Evolutionary conservation across 2,113 vertebrate genomes (phyloP), one percentile per base, ranked within the genome.

Genomic region (Ibidorhyncha struthersii): DNA sequence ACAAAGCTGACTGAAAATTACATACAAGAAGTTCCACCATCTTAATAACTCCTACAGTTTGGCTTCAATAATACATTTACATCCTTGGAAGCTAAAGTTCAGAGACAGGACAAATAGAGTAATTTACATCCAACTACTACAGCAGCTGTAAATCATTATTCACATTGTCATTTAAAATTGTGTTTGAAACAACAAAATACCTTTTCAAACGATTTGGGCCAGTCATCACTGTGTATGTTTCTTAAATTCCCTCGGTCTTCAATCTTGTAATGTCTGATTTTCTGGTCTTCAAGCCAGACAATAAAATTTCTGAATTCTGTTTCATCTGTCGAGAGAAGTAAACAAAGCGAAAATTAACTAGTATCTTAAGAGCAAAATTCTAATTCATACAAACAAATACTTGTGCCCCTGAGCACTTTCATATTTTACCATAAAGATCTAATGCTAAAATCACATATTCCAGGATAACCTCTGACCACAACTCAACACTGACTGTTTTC

Each of bases 271-370:
- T 99, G 99, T 77, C 99, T 95, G 89, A 99, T 99, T 96, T 99
- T 99, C 98, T 99, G 99, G 97, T 99, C 99, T 98, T 99, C 99
- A 6, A 99, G 98, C 99, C 99, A 99, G 86, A 99, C 99, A 27
- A 99, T 98, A 92, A 99, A 99, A 93, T 99, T 99, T 96, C 99
- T 99, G 94, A 99, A 99, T 96, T 99, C 99, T 1, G 99, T 99
- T 96, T 99, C 99, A 98, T 99, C 99, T 99, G 97, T 14, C 29
- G 49, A 40, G 41, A 90, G 73, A 55, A 79, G 49, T 4, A 71
- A 61, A 84, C 14, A 55, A 14, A 61, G 29, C 8, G 76, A 40
- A 77, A 47, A 58, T 65, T 17, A 5, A 43, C 8, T 9, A 20
- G 2, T 4, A 25, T 2, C 17, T 23, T 5, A 14, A 43, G 13